Conservation (phyloP, 37 sponge, comb jelly and placozoan species). For the Geodia barretti region DNA sequence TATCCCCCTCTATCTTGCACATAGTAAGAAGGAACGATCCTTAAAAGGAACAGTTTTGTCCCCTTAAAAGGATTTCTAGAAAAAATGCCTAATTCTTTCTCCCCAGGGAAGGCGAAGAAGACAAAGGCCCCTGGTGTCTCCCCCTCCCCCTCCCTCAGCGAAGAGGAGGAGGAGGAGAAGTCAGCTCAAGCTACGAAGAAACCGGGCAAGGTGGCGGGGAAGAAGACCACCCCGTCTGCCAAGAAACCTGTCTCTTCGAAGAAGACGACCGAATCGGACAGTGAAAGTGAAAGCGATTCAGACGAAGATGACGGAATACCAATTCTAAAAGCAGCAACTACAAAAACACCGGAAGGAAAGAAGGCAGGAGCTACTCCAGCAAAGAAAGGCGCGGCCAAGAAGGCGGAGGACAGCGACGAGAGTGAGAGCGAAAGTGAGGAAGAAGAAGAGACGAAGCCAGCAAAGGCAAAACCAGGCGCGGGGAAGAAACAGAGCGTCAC, state of each 20-base stretch:
- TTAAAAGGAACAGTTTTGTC: too few species aligned
- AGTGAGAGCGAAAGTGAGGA: constrained; percentile 12
- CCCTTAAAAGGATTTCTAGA: too few species aligned
- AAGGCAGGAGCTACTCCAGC: background rate
- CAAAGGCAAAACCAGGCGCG: background rate
- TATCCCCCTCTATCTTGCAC: too few species aligned
- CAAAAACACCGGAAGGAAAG: background rate
- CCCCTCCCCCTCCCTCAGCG: background rate
- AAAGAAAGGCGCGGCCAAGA: background rate
- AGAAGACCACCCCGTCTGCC: background rate
- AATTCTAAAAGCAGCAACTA: background rate
- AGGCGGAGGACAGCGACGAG: background rate
- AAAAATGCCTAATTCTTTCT: too few species aligned
- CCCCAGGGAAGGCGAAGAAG: background rate
- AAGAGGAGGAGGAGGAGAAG: constrained; percentile 1
- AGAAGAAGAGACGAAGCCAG: background rate
- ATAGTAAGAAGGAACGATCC: too few species aligned
- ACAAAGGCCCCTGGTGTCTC: background rate
- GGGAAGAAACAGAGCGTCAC: background rate
- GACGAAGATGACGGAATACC: background rate
- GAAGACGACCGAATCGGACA: background rate
- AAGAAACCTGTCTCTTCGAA: too few species aligned
- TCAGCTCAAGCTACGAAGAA: background rate
- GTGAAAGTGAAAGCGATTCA: background rate
- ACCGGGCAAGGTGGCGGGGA: background rate